phyloP scores from a whole-genome alignment of 1,140 invertebrate species.

The Drosophila fuyamai region DNA sequence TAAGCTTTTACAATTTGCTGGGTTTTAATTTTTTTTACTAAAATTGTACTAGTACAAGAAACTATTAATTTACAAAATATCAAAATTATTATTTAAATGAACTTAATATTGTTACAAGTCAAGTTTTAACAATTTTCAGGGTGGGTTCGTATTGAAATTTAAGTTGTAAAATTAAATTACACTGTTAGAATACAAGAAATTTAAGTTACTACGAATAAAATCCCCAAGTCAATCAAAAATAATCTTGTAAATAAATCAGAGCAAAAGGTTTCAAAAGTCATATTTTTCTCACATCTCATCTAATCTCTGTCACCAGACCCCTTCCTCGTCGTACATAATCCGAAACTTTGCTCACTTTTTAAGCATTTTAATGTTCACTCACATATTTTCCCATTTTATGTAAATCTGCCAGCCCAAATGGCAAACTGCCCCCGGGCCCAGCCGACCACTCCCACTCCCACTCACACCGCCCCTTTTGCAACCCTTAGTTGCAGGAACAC shows the following conservation, averaged over 20 bases:
- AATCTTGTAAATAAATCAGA: no score
- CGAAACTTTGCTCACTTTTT: slow-evolving; percentile 53
- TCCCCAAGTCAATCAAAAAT: background rate
- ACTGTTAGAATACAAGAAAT: background rate
- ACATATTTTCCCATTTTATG: slow-evolving; percentile 51
- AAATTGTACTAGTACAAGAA: no score
- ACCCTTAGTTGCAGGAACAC: slow-evolving; percentile 49
- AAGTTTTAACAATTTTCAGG: no score
- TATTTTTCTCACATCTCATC: slow-evolving; percentile 17
- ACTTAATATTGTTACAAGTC: no score
- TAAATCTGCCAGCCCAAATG: slow-evolving; percentile 44
- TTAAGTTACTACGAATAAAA: background rate
- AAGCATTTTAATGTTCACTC: slow-evolving; percentile 27
- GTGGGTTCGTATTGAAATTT: no score
- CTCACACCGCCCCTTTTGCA: background rate
- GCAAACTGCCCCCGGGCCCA: slow-evolving; percentile 20
- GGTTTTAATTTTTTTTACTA: no score
- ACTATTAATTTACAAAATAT: no score
- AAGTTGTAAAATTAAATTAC: no score
- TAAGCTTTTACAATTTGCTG: no score
- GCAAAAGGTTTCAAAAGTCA: slow-evolving; percentile 21
- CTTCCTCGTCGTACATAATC: slow-evolving; percentile 16
- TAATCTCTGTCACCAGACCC: slow-evolving; percentile 14
- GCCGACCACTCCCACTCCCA: slow-evolving; percentile 37
- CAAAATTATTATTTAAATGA: no score